Evolutionary conservation across 2,797 vertebrate genomes (phyloP).

Genomic region (Heterohyrax brucei): DNA sequence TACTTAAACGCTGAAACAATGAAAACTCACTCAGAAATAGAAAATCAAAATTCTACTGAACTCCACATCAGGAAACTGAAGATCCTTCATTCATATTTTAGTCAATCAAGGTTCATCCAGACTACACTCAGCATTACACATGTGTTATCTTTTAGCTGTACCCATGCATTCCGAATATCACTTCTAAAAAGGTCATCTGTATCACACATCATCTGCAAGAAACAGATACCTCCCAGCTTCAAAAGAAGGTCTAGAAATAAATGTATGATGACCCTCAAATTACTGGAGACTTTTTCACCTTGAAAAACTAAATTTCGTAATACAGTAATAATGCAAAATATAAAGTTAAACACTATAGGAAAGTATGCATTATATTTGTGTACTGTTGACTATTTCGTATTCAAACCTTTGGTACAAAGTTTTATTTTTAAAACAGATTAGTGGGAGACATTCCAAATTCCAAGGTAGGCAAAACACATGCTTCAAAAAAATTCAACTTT

Average conservation of each 20-base stretch:
- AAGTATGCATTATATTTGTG: slow-evolving; percentile 53
- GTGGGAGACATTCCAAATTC: slow-evolving; percentile 38
- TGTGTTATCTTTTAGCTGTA: slow-evolving; percentile 21
- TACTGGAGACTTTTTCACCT: slow-evolving; percentile 28
- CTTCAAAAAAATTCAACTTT: slow-evolving; percentile 52
- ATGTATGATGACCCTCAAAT: slow-evolving; percentile 6
- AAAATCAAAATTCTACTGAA: slow-evolving; percentile 60
- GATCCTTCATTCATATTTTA: slow-evolving; percentile 23
- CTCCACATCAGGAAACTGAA: background rate
- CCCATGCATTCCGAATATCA: slow-evolving; percentile 36
- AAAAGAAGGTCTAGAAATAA: slow-evolving; percentile 43
- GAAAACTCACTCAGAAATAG: slow-evolving; percentile 48
- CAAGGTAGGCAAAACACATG: slow-evolving; percentile 62
- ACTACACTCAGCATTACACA: background rate
- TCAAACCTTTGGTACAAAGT: slow-evolving; percentile 26
- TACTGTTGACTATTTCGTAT: slow-evolving; percentile 44
- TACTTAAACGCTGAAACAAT: slow-evolving; percentile 30
- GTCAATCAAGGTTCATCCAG: slow-evolving; percentile 6
- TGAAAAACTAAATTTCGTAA: slow-evolving; percentile 52
- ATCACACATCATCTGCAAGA: slow-evolving; percentile 43
- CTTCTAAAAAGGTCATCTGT: background rate
- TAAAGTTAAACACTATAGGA: slow-evolving; percentile 44
- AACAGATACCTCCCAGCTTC: slow-evolving; percentile 6
- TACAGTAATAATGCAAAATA: slow-evolving; percentile 42
- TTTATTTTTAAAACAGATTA: slow-evolving; percentile 69